A percentile compares a stretch with the other conserved stretches of the same genome.
These are phyloP conservation scores for Clarias magur DNA, from an alignment of 2,113 vertebrate species.

Conservation along the genomic window DNA sequence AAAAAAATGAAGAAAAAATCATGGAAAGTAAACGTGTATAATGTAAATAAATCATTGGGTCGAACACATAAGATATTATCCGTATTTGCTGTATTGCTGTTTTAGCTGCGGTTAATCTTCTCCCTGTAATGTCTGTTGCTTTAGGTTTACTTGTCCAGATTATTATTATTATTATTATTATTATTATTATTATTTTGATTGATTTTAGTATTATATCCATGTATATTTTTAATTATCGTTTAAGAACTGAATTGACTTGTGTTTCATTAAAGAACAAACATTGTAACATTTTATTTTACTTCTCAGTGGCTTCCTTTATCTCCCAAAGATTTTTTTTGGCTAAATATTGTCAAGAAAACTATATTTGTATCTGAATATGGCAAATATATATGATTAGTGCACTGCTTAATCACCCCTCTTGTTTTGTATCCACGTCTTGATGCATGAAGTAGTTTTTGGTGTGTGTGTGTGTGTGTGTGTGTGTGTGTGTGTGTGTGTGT, in stretches of 20 bases:
- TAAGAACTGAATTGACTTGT: slow-evolving; percentile 90
- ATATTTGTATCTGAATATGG: neutral
- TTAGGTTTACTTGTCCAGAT: slow-evolving; percentile 81
- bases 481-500: too few relatives aligned
- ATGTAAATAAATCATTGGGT: slow-evolving; percentile 96
- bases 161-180: neutral
- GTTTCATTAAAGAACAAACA: slow-evolving; percentile 90
- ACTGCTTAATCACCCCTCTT: neutral
- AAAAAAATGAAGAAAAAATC: slow-evolving; percentile 54
- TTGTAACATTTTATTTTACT: slow-evolving; percentile 86
- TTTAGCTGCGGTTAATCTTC: slow-evolving; percentile 81
- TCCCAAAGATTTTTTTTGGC: neutral
- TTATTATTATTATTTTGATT: slow-evolving; percentile 60
- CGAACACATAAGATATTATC: slow-evolving; percentile 95
- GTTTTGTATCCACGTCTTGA: neutral
- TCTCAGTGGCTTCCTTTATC: slow-evolving; percentile 67
- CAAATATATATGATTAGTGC: neutral
- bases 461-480: too few relatives aligned
- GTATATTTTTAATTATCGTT: slow-evolving; percentile 91
- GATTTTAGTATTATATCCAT: slow-evolving; percentile 85
- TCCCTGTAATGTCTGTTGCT: slow-evolving; percentile 92
- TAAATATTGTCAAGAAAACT: neutral
- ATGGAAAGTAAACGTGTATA: slow-evolving; percentile 80
- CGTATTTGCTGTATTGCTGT: slow-evolving; percentile 91
- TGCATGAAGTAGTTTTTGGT: neutral